Conservation (phyloP, 2,797 vertebrate genomes). For the Pachyuromys duprasi region DNA sequence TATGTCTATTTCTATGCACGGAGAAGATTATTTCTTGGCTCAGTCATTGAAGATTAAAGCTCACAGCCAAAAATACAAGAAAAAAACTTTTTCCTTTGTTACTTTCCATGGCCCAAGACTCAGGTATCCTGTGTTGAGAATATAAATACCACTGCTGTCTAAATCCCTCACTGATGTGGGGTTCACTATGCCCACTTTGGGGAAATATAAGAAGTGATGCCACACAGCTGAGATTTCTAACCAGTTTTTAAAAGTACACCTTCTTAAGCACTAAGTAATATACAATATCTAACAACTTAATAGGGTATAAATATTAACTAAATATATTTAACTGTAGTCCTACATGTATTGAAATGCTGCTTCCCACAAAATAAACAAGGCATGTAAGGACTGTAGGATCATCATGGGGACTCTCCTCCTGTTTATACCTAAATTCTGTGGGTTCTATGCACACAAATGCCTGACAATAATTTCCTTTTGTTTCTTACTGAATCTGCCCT, state of each 20-base stretch:
- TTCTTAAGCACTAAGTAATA: slow-evolving; percentile 65
- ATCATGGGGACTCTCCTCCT: slow-evolving; percentile 35
- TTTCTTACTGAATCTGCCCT: slow-evolving; percentile 81
- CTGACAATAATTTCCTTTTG: slow-evolving; percentile 87
- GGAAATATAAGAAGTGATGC: slow-evolving; percentile 30
- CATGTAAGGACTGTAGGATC: slow-evolving; percentile 50
- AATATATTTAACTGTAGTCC: slow-evolving; percentile 1
- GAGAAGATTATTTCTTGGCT: background rate
- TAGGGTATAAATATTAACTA: slow-evolving; percentile 56
- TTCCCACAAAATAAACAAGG: slow-evolving; percentile 64
- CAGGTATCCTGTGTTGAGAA: background rate
- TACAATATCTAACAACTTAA: slow-evolving; percentile 66
- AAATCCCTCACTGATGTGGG: background rate
- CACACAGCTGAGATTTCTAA: slow-evolving; percentile 61
- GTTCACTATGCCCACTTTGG: slow-evolving; percentile 47
- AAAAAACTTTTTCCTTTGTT: background rate
- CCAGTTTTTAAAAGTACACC: slow-evolving; percentile 30
- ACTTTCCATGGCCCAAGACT: background rate
- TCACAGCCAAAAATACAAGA: background rate
- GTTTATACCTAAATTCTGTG: slow-evolving; percentile 60
- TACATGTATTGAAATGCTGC: slow-evolving; percentile 57
- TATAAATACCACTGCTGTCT: slow-evolving; percentile 17
- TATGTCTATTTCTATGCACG: background rate
- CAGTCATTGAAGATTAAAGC: background rate
- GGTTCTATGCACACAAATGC: slow-evolving; percentile 61